Evolutionary conservation across 2,888 invertebrate species (phyloP).

Genomic region (Geotrupes spiniger): DNA sequence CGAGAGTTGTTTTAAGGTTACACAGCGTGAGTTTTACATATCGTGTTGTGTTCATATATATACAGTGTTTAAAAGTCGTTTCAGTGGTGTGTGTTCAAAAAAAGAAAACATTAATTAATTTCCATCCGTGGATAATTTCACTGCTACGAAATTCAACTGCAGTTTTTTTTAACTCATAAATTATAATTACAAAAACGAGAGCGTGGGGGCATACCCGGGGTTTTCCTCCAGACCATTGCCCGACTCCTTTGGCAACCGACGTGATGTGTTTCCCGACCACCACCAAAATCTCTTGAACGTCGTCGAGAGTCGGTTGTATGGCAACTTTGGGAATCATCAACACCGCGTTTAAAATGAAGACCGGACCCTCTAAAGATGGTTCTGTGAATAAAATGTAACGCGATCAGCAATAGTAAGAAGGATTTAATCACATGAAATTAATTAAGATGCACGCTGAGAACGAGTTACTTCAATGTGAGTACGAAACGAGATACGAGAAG

Average conservation of each 20-base stretch:
- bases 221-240: conserved; percentile 84
- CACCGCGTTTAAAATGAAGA: conserved; percentile 79
- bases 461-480: too few relatives aligned
- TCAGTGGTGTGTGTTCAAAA: neutral
- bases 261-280: conserved; percentile 81
- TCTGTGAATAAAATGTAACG: conserved; percentile 9
- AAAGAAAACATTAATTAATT: conserved; percentile 13
- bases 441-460: too few relatives aligned
- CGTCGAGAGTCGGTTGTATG: conserved; percentile 84
- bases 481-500: too few relatives aligned
- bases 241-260: conserved; percentile 84
- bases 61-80: too few relatives aligned
- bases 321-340: conserved; percentile 85
- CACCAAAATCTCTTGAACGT: conserved; percentile 83
- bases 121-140: neutral
- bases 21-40: conserved; percentile 6
- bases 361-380: conserved; percentile 49
- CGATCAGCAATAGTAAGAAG: too few relatives aligned
- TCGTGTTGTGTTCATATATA: conserved; percentile 6
- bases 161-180: too few relatives aligned
- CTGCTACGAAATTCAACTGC: too few relatives aligned
- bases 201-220: conserved; percentile 42
- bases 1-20: too few relatives aligned
- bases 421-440: too few relatives aligned
- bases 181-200: neutral